phyloP scores from a whole-genome alignment of 2,888 invertebrate genomes.

The Choristoneura rosaceana region DNA sequence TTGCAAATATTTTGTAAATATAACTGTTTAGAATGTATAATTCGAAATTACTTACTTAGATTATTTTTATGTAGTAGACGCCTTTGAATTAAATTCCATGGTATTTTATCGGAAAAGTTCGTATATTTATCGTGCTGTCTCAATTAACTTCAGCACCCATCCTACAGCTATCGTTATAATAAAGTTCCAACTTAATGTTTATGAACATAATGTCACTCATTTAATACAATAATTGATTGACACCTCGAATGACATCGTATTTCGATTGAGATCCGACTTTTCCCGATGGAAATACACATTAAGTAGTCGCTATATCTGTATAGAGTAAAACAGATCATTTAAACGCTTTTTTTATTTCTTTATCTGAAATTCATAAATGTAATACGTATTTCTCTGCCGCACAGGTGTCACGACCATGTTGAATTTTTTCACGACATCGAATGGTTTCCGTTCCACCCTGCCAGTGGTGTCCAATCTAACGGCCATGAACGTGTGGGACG shows the following conservation, averaged over 20 bases:
- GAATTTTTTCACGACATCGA: slow-evolving; percentile 98
- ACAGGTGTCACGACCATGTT: slow-evolving; percentile 98
- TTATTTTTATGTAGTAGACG: neutral
- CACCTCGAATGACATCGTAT: no score
- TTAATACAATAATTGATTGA: no score
- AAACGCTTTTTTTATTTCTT: slow-evolving; percentile 10
- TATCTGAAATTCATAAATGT: slow-evolving; percentile 2
- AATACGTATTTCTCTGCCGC: slow-evolving; percentile 52
- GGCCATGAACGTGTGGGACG: slow-evolving; percentile 99
- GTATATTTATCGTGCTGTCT: no score
- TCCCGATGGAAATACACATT: no score
- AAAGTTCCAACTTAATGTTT: no score
- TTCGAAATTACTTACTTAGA: neutral
- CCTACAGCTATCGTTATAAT: no score
- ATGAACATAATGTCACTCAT: no score
- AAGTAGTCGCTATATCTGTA: neutral
- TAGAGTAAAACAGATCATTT: neutral
- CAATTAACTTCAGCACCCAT: no score
- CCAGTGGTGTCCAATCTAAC: slow-evolving; percentile 97
- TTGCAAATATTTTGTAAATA: neutral
- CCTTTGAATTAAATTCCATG: no score
- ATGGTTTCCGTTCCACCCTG: slow-evolving; percentile 95
- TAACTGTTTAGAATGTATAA: neutral
- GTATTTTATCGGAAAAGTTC: no score
- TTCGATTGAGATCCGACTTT: no score